Percentiles rank a stretch among this genome's conserved stretches.
phyloP scores from a whole-genome alignment of 2,888 invertebrate genomes.

The Pachycephus smyrnensis region DNA sequence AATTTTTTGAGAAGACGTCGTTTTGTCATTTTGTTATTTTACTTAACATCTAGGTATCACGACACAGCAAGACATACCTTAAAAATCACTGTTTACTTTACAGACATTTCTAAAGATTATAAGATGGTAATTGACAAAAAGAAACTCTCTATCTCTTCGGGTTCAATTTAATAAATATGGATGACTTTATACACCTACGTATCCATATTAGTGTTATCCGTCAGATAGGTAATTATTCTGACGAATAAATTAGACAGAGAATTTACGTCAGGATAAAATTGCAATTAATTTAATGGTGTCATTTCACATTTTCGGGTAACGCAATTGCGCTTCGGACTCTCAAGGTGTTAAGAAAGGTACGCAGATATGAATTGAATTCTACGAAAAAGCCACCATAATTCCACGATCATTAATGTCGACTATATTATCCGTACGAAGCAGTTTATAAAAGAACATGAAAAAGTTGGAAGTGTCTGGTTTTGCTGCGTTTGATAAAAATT shows the following conservation, averaged over 20 bases:
- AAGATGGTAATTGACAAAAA: not conserved
- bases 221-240: not conserved
- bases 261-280: not conserved
- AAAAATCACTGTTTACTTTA: not conserved
- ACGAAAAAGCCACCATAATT: not conserved
- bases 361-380: not conserved
- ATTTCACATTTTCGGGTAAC: not conserved
- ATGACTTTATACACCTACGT: not conserved
- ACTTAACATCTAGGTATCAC: not conserved
- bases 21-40: not conserved
- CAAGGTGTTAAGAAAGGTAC: not conserved
- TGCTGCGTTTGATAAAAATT: not conserved
- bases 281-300: not conserved
- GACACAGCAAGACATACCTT: not conserved
- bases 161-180: not conserved
- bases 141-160: not conserved
- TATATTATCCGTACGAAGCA: not conserved
- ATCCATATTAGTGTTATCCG: not conserved
- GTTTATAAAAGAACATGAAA: not conserved
- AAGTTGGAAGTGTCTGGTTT: not conserved
- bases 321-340: not conserved
- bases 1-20: not conserved
- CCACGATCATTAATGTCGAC: not conserved
- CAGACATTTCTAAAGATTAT: not conserved
- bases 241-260: not conserved